Base-by-base conservation (phyloP, 2,113 vertebrate genomes). In the Ceuthmochares aereus region DNA sequence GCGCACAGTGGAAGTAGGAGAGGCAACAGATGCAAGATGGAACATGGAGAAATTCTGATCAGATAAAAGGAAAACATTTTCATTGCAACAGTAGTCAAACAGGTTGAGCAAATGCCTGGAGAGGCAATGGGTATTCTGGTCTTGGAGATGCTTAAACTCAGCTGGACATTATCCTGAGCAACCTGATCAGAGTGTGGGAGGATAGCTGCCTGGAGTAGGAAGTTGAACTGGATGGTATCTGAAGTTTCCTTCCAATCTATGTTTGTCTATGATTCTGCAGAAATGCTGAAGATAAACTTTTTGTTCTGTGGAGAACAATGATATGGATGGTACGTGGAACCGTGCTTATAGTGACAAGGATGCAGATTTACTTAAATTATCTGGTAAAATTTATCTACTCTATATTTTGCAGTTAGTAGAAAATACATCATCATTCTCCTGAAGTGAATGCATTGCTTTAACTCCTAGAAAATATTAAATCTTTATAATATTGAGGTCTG, bases 51-150 rank as follows among this genome's bases (percentile, higher is more conserved):
- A 91, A 56, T 64, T 68, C 63, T 76, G 49, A 37, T 8, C 40
- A 30, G 10, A 15, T 60, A 59, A 0, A 37, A 69, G 2, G 45
- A 60, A 80, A 73, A 83, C 0, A 2, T 76, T 89, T 79, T 83
- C 8, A 21, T 45, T 0, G 0, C 68, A 49, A 42, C 19, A 47
- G 7, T 56, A 45, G 14, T 42, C 22, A 80, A 13, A 56, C 14
- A n/a, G 6, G 5, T 40, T 9, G 23, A 64, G 12, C 11, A 52
- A 5, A 9, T 84, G 4, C 8, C 16, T 4, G 0, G 0, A 66
- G 3, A 54, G 3, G 15, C 10, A 62, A 4, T 58, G 29, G 55
- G 8, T 62, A 87, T 68, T 80, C 68, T 67, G n/a, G 10, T 47
- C 25, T 81, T 73, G 27, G 18, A 62, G 10, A 14, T 30, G 10